Evolutionary conservation across 2,113 vertebrate genomes (phyloP), one percentile per base, ranked within the genome.

Genomic region (Panthera tigris): DNA sequence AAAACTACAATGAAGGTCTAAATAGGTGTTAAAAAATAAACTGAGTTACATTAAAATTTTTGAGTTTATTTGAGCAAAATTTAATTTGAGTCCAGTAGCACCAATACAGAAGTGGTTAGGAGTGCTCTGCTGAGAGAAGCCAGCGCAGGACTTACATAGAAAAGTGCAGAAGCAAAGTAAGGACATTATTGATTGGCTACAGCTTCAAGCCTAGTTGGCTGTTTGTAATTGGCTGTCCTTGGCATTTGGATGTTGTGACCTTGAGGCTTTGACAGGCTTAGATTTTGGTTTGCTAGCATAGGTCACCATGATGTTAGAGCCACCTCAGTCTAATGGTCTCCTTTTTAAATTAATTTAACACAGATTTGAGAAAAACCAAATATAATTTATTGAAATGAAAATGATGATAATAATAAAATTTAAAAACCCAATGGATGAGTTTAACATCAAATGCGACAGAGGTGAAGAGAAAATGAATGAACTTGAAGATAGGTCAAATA

Each of bases 361-460:
- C 15, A 92, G 19, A 95, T 74, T 55, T 93, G 81, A 96, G 82
- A 50, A 81, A 71, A 97, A 80, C 27, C 45, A 76, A 33, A 16
- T 85, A 36, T 61, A 79, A 91, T 91, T 91, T 93, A 61, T 91
- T 89, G 65, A 52, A 93, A 93, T 85, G 29, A 95, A 78, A 91
- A 76, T 83, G 79, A 61, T 74, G 89, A 74, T 85, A 92, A 74
- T 85, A 92, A 91, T 39, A 96, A 80, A 74, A 66, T 66, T 68
- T 3, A 45, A 71, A 97, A 85, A 69, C 21, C 3, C 61, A 50
- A 21, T 33, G 31, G n/a, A 50, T 87, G 57, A 61, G 29, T 83
- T 93, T 93, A 91, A 88, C 29, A 31, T 80, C 31, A 84, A 68
- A 94, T 83, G 91, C 83, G 74, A 65, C 3, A 82, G 68, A 95